Base-by-base conservation (phyloP, 2,113 vertebrate genomes). In the Tenrec ecaudatus region DNA sequence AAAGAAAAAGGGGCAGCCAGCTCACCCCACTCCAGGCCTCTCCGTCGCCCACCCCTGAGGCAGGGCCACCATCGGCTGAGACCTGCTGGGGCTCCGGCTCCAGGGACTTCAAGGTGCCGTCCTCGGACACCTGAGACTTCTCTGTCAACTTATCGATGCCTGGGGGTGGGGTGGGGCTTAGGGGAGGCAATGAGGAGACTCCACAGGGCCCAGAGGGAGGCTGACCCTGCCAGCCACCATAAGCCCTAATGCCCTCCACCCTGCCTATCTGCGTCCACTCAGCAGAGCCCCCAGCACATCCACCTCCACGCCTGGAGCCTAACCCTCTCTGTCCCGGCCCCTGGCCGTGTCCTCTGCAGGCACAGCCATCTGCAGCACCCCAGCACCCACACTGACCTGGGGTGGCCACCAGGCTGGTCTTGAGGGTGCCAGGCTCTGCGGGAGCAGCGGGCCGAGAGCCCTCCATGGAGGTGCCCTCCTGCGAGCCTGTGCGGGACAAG, bases 131-230 rank as follows among this genome's bases (percentile, higher is more conserved):
- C 98, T 99, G 99, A 0, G 99, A 99, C 97, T 99, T 99, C 98
- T 99, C 99, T 0, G 99, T 99, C 92, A 99, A 98, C 92, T 99
- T 99, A 96, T 99, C 99, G 31, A 99, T 99, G 62, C 98, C 99
- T 99, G 96, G 3, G 60, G 27, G 36, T 53, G 33, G 8, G n/a
- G 22, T 14, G 15, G 43, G 47, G 47, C 47, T 53, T 53, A 53
- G 47, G 47, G 47, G 47, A 9, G 12, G n/a, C 17, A 8, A 3
- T 75, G 22, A 91, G 69, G 83, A 6, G 68, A 38, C 27, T n/a
- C 29, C 38, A 9, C n/a, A 25, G 47, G 0, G 76, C 27, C 40
- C 22, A 62, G 76, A 68, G 81, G 5, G 16, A 7, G 47, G 0
- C 60, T 14, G 29, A 20, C 71, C 58, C 47, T 11, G 19, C 62